Conservation (phyloP, 2,797 vertebrate species). For the Nothura maculosa region DNA sequence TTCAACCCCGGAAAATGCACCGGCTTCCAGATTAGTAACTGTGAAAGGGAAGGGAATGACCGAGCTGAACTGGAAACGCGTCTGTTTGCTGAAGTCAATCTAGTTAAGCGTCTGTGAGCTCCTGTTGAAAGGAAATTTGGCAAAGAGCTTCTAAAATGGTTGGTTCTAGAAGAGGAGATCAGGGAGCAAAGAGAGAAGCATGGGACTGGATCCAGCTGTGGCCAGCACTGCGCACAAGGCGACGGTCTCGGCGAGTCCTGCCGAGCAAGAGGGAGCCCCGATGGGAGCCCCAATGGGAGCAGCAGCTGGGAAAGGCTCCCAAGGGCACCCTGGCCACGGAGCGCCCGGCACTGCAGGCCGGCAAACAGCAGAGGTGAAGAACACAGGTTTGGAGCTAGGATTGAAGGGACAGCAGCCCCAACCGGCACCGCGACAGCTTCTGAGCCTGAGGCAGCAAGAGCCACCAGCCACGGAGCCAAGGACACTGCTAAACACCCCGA, state of each 20-base stretch:
- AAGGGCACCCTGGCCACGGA: too few relatives aligned
- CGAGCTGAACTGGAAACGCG: not conserved
- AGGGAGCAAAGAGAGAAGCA: too few relatives aligned
- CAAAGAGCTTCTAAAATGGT: not conserved
- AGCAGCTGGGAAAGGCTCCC: too few relatives aligned
- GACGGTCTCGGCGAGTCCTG: fast-evolving
- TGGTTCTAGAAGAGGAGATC: too few relatives aligned
- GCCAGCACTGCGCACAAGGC: not conserved
- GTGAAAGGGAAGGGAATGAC: not conserved
- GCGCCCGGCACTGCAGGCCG: too few relatives aligned
- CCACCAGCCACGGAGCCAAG: not conserved
- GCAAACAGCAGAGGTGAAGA: not conserved
- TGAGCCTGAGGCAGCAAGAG: not conserved
- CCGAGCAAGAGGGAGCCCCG: not conserved
- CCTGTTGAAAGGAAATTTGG: not conserved
- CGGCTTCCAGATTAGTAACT: not conserved
- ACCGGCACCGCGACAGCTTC: not conserved
- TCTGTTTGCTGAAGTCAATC: not conserved
- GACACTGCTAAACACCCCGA: not conserved
- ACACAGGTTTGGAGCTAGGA: too few relatives aligned
- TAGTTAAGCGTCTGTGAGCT: not conserved
- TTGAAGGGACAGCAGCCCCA: too few relatives aligned
- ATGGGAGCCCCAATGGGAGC: too few relatives aligned
- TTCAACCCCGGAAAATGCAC: not conserved
- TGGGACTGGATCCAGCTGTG: too few relatives aligned